Base-by-base conservation (phyloP, 2,797 vertebrate species). In the Setipinna tenuifilis region DNA sequence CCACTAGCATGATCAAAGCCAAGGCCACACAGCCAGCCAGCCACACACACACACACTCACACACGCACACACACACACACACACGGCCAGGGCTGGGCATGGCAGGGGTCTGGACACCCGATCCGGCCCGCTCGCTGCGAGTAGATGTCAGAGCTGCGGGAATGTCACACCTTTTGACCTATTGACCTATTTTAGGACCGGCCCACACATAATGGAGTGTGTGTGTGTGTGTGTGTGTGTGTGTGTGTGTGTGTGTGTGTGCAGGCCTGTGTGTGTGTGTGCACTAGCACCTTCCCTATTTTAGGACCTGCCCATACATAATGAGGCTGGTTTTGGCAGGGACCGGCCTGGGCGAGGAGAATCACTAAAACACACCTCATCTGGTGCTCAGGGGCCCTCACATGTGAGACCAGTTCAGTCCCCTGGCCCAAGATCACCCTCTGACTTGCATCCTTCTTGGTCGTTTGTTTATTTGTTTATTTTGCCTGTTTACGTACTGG, bases 121-220 rank as follows among this genome's bases (percentile, higher is more conserved):
- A 54, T 54, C 1, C 71, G 71, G 89, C 91, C 1, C 78, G 78
- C 90, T 91, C 87, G 90, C 82, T 61, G 88, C 83, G 88, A 25
- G 41, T 86, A 87, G 88, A 91, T 92, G 87, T 85, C 85, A 88
- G 78, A 84, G 88, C 85, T 68, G 90, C 78, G 7, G 0, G 90
- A 90, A 92, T 93, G 88, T 54, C 81, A 83, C 25, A 87, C 84
- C 86, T 87, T 88, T 59, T 90, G 88, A 90, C 89, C 89, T 90
- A 44, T 83, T 83, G 6, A 90, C 25, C 75, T 87, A 88, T 91
- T 93, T 92, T 88, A 93, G 86, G 82, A 80, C 12, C 61, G 23
- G 19, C 12, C 19, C 28, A 16, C 11, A 68, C n/a, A 14, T 54
- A 82, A 82, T 68, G 61, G n/a, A n/a, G n/a, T n/a, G n/a, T n/a